These are phyloP conservation scores for Apoda limacodes DNA, from an alignment of 2,888 invertebrate genomes.

Conservation along the genomic window DNA sequence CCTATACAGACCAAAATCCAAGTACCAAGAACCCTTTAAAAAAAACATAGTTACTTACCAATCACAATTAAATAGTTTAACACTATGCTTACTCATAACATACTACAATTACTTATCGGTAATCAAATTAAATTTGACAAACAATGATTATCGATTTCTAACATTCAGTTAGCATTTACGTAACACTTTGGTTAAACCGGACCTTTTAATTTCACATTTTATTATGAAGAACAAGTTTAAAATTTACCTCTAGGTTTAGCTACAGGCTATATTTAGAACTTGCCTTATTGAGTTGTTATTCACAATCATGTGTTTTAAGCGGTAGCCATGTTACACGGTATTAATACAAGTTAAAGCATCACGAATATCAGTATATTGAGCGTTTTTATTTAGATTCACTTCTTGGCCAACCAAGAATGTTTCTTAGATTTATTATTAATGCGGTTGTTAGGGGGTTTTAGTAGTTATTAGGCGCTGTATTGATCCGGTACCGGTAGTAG, in stretches of 20 bases:
- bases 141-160: constrained; percentile 53
- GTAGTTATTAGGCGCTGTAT: constrained; percentile 35
- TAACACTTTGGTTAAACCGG: constrained; percentile 36
- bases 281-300: constrained; percentile 24
- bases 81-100: too few relatives aligned
- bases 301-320: constrained; percentile 50
- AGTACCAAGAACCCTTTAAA: too few relatives aligned
- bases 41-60: too few relatives aligned
- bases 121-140: constrained; percentile 30
- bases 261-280: too few relatives aligned
- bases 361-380: constrained; percentile 23
- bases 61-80: too few relatives aligned
- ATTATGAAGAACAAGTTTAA: too few relatives aligned
- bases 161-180: constrained; percentile 40
- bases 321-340: constrained; percentile 43
- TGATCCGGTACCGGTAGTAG: constrained; percentile 39
- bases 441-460: constrained; percentile 13
- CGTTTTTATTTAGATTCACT: constrained; percentile 10
- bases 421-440: constrained; percentile 10
- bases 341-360: constrained; percentile 29
- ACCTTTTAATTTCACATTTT: too few relatives aligned
- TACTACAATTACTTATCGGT: constrained; percentile 18
- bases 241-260: too few relatives aligned
- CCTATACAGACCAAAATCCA: too few relatives aligned
- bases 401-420: constrained; percentile 4